These are phyloP conservation scores for Macaria notata DNA, from an alignment of 2,888 invertebrate species.

Conservation along the genomic window DNA sequence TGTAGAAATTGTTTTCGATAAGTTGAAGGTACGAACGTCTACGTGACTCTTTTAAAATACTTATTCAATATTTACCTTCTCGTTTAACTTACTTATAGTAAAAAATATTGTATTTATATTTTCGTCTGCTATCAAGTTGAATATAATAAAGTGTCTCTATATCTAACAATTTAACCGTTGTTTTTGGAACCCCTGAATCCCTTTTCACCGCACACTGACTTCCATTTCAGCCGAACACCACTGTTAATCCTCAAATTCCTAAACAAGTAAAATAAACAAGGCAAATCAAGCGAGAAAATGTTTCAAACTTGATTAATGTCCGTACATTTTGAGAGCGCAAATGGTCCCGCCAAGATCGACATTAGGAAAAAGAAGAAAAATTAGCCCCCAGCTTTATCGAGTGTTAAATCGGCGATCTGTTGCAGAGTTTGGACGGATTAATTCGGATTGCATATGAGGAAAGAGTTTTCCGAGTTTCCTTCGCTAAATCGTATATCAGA, in stretches of 20 bases:
- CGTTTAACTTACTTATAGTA: too few relatives aligned
- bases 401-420: constrained; percentile 59
- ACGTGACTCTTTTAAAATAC: too few relatives aligned
- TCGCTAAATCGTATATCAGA: constrained; percentile 37
- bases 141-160: too few relatives aligned
- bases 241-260: constrained; percentile 12
- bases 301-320: constrained; percentile 23
- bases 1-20: too few relatives aligned
- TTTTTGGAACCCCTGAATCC: background rate
- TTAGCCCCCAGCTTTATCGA: constrained; percentile 54
- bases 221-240: constrained; percentile 1
- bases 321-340: constrained; percentile 22
- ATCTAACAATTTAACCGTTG: background rate
- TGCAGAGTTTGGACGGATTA: constrained; percentile 60
- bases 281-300: constrained; percentile 22
- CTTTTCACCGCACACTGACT: constrained; percentile 5
- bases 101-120: too few relatives aligned
- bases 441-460: constrained; percentile 51
- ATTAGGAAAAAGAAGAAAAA: constrained; percentile 47
- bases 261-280: constrained; percentile 22
- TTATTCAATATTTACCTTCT: too few relatives aligned
- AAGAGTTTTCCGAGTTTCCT: constrained; percentile 40
- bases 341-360: constrained; percentile 23
- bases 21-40: too few relatives aligned
- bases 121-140: too few relatives aligned